Evolutionary conservation across 2,888 invertebrate species (phyloP), one percentile per base, ranked within the genome.

Genomic region (Gortyna flavago): DNA sequence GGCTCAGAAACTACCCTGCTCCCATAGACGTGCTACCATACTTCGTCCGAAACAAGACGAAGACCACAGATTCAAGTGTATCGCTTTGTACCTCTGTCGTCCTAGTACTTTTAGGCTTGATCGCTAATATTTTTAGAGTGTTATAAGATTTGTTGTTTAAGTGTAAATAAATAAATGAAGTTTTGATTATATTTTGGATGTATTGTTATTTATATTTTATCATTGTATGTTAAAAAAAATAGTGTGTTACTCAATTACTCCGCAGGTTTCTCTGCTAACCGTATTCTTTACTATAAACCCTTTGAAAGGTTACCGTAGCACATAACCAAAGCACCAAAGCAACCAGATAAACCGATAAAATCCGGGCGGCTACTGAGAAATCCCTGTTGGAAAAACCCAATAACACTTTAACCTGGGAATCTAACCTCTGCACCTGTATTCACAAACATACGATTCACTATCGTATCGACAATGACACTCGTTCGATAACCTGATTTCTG

Each of bases 1-100:
- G 97, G 97, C 81, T 98, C 9, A 93, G 93, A 75, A 93, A 97
- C 89, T 98, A 98, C 92, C 91, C 97, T 0, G 98, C 98, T 0
- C 97, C 98, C 0, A 90, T 98, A 13, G 95, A 97, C 82, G 94
- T 97, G 0, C 94, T 98, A 70, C 98, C 98, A 0, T 98, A 97
- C 93, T 98, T 98, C 91, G 91, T 97, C 25, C 89, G 91, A 35
- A 90, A 93, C 2, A 61, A 59, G 0, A 76, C 78, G 3, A 51
- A 16, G 11, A 2, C 57, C 3, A 25, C 67, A 1, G 86, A 90
- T 2, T 78, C 88, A 0, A 90, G 92, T 8, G 80, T 68, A 44
- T n/a, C 89, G 51, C 88, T 89, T 25, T 69, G 51, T n/a, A 79
- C 90, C 54, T 84, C 93, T 88, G 83, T 69, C 0, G 4, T 87